Percentiles rank a stretch among this genome's conserved stretches.
phyloP scores from a whole-genome alignment of 2,888 invertebrate species.

The Oscheius onirici region DNA sequence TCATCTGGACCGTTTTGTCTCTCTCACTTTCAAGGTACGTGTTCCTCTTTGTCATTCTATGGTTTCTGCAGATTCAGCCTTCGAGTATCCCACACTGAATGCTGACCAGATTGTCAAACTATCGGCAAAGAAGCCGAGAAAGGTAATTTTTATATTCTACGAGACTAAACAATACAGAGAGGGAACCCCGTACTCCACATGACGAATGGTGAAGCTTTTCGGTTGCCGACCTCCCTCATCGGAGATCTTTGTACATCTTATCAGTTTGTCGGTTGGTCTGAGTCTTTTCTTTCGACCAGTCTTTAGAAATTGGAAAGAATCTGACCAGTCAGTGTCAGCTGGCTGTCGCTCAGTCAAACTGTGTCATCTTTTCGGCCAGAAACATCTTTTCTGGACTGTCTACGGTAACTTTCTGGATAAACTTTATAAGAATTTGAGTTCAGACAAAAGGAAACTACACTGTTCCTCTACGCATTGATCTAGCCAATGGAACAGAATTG shows the following conservation, averaged over 20 bases:
- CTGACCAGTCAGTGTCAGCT: background rate
- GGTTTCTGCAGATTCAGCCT: background rate
- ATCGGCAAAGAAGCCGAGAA: background rate
- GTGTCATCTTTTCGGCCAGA: background rate
- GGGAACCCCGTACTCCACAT: background rate
- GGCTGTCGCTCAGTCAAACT: background rate
- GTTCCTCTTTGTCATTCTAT: no score
- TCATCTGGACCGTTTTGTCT: conserved; percentile 27
- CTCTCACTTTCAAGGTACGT: conserved; percentile 2
- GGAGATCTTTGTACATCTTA: conserved; percentile 9
- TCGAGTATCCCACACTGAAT: background rate
- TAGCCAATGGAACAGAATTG: conserved; percentile 1
- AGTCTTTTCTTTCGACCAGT: background rate
- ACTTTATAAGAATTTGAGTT: background rate
- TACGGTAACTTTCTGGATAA: background rate
- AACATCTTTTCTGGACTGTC: background rate
- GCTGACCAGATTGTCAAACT: conserved; percentile 12
- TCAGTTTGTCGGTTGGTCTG: conserved; percentile 4
- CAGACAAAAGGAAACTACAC: background rate
- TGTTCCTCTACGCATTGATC: background rate
- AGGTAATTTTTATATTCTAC: background rate
- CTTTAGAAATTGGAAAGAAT: conserved; percentile 13
- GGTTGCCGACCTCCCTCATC: background rate
- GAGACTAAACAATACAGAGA: background rate
- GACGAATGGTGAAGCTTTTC: background rate